A percentile compares a stretch with the other conserved stretches of the same genome.
These are phyloP conservation scores for Drosophila miranda DNA, from an alignment of 1,140 invertebrate genomes.

Conservation along the genomic window DNA sequence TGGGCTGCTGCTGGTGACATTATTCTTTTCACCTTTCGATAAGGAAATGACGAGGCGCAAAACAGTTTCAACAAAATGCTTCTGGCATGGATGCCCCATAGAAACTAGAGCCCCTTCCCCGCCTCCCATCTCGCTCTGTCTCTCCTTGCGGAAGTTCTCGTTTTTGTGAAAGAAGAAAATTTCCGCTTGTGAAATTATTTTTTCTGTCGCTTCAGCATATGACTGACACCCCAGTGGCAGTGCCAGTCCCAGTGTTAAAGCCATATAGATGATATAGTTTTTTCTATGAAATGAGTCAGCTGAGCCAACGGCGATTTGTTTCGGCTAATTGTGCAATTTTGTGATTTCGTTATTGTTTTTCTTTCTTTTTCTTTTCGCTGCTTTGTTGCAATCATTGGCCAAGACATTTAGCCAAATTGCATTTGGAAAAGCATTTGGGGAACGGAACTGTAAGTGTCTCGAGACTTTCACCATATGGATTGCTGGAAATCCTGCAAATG, in stretches of 20 bases:
- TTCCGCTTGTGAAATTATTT: slow-evolving; percentile 39
- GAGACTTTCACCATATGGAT: slow-evolving; percentile 65
- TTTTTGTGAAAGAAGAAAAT: slow-evolving; percentile 31
- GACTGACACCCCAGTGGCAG: slow-evolving; percentile 6
- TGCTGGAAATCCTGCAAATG: slow-evolving; percentile 42
- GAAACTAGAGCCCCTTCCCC: slow-evolving; percentile 26
- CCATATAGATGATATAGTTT: slow-evolving; percentile 28
- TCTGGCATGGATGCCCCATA: slow-evolving; percentile 15
- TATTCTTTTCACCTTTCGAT: slow-evolving; percentile 62
- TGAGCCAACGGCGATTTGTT: slow-evolving; percentile 43
- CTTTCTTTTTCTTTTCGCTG: slow-evolving; percentile 34
- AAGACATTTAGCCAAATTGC: slow-evolving; percentile 76
- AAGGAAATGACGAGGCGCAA: slow-evolving; percentile 73
- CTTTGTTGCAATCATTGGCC: slow-evolving; percentile 74
- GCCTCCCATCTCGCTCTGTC: neutral
- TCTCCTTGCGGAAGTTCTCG: slow-evolving; percentile 31
- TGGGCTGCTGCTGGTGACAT: slow-evolving; percentile 55
- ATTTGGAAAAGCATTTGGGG: slow-evolving; percentile 57
- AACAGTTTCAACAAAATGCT: slow-evolving; percentile 29
- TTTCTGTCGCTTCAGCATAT: slow-evolving; percentile 61
- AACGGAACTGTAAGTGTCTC: slow-evolving; percentile 25
- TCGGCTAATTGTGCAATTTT: slow-evolving; percentile 74
- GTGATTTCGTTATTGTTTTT: slow-evolving; percentile 45
- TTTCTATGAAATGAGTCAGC: slow-evolving; percentile 57
- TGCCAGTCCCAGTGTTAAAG: neutral